A percentile compares a stretch with the other conserved stretches of the same genome.
phyloP scores from a whole-genome alignment of 64 coral and sea anemone species.

The Porites lutea region DNA sequence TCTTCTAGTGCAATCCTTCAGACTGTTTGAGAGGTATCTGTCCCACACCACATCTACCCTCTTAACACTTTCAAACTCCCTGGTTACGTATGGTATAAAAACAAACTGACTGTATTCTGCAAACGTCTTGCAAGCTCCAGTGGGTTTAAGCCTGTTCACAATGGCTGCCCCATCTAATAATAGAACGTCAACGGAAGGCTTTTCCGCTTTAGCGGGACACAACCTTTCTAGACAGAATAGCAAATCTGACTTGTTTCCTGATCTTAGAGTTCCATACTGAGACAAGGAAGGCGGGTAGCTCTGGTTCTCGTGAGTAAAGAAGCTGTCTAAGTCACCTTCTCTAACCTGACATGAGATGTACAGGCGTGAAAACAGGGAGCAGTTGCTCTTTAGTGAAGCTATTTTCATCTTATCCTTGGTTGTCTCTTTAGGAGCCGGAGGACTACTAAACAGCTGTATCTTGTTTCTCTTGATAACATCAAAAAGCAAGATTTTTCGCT shows the following conservation, averaged over 20 bases:
- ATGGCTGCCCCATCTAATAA: slow-evolving; percentile 62
- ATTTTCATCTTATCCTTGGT: slow-evolving; percentile 44
- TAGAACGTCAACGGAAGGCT: slow-evolving; percentile 45
- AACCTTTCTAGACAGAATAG: slow-evolving; percentile 38
- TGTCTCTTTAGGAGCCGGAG: slow-evolving; percentile 32
- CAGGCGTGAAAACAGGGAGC: slow-evolving; percentile 42
- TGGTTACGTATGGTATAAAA: slow-evolving; percentile 55
- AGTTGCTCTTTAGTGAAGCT: slow-evolving; percentile 63
- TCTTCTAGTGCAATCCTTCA: slow-evolving; percentile 51
- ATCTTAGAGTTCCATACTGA: slow-evolving; percentile 34
- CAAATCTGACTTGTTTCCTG: slow-evolving; percentile 69
- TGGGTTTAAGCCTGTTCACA: slow-evolving; percentile 68
- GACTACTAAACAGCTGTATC: slow-evolving; percentile 32
- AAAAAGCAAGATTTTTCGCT: slow-evolving; percentile 47
- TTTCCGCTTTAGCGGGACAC: slow-evolving; percentile 5
- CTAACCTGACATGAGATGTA: slow-evolving; percentile 59
- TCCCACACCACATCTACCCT: slow-evolving; percentile 75
- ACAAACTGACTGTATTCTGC: slow-evolving; percentile 52
- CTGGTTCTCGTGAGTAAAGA: slow-evolving; percentile 60
- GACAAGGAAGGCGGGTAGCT: slow-evolving; percentile 56
- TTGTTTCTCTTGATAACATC: slow-evolving; percentile 49
- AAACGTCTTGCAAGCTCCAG: slow-evolving; percentile 54
- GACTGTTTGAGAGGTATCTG: slow-evolving; percentile 39
- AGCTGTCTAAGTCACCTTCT: slow-evolving; percentile 38
- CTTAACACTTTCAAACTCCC: slow-evolving; percentile 43